Conservation (phyloP, 1,140 invertebrate genomes). For the Lepidurus couesii region DNA sequence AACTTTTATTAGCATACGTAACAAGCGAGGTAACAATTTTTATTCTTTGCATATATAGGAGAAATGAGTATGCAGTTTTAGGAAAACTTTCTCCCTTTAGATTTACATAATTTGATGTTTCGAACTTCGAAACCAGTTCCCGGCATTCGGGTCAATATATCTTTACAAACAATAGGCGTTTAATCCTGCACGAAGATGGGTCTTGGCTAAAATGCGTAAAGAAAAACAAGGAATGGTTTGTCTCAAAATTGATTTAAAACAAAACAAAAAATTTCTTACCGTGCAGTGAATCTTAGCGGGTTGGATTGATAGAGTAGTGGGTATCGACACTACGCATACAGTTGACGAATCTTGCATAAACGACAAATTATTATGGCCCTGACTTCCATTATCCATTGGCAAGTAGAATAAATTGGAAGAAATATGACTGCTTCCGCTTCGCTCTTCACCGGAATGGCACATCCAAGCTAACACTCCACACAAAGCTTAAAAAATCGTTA, state of each 20-base stretch:
- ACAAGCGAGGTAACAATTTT: not conserved
- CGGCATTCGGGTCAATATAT: not conserved
- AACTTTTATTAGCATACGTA: not conserved
- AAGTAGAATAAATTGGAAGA: not conserved
- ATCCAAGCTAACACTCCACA: slow-evolving; percentile 4
- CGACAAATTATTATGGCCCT: not conserved
- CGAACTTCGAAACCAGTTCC: not conserved
- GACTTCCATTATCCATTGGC: not conserved
- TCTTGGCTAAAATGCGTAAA: not conserved
- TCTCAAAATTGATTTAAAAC: not conserved
- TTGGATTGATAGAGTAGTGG: not conserved
- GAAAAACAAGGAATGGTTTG: not conserved
- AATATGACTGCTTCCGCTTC: not conserved
- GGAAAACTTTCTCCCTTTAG: not conserved
- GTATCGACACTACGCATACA: not conserved
- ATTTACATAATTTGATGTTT: not conserved
- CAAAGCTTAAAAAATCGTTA: not conserved
- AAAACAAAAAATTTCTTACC: not conserved
- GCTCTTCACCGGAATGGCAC: not conserved
- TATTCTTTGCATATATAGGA: not conserved
- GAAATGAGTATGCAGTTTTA: not conserved
- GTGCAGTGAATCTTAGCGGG: not conserved
- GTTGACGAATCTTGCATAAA: not conserved
- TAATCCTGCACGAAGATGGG: not conserved
- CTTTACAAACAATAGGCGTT: not conserved